phyloP scores from a whole-genome alignment of 2,888 invertebrate genomes.

The Halictus ligatus region DNA sequence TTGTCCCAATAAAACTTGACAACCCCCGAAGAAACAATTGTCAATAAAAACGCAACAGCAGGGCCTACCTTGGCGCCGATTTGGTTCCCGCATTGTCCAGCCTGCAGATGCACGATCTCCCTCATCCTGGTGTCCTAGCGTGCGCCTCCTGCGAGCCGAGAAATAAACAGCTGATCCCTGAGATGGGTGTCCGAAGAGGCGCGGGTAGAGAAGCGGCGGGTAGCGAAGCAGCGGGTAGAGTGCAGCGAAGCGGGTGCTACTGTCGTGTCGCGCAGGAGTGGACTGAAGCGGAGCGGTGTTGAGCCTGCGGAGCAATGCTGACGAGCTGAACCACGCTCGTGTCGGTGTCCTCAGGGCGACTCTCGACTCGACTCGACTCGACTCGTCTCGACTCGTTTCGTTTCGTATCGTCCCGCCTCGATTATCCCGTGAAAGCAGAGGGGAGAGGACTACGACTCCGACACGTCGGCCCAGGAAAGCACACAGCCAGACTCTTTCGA shows the following conservation, averaged over 20 bases:
- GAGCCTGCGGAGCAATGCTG: slow-evolving; percentile 58
- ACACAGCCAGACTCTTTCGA: slow-evolving; percentile 14
- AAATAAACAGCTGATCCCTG: slow-evolving; percentile 53
- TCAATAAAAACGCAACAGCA: background rate
- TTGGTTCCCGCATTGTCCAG: slow-evolving; percentile 88
- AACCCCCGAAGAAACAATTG: background rate
- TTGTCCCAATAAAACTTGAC: background rate
- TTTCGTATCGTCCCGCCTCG: slow-evolving; percentile 9
- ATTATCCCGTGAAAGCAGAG: background rate
- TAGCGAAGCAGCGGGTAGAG: slow-evolving; percentile 23
- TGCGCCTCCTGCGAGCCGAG: slow-evolving; percentile 3
- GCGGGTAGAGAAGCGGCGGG: slow-evolving; percentile 5
- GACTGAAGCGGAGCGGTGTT: slow-evolving; percentile 43
- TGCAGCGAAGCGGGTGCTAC: slow-evolving; percentile 56
- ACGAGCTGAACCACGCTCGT: slow-evolving; percentile 59
- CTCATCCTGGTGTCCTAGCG: slow-evolving; percentile 83
- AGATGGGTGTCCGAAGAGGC: background rate
- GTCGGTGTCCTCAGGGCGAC: slow-evolving; percentile 67
- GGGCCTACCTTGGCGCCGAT: slow-evolving; percentile 86
- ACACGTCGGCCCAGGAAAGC: background rate
- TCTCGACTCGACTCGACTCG: slow-evolving; percentile 41
- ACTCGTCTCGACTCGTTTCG: background rate
- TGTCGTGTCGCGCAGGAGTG: slow-evolving; percentile 51
- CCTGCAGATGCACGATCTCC: slow-evolving; percentile 88
- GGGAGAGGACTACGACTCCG: background rate